Conservation (phyloP, 2,797 vertebrate genomes). For the Chelonia mydas region DNA sequence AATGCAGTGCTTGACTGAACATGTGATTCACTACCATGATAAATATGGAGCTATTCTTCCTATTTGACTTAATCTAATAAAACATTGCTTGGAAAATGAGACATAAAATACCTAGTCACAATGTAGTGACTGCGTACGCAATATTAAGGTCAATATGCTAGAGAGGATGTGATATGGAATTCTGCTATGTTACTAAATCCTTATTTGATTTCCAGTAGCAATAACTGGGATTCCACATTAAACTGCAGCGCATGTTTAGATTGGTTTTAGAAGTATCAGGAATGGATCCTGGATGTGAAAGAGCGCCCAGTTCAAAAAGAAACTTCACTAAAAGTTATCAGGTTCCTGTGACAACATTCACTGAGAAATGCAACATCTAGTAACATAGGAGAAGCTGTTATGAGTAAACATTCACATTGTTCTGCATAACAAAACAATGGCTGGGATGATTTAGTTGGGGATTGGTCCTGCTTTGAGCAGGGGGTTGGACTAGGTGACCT, state of each 20-base stretch:
- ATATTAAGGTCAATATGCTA: neutral
- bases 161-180: neutral
- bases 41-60: slow-evolving; percentile 41
- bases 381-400: neutral
- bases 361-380: neutral
- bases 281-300: neutral
- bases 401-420: neutral
- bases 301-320: neutral
- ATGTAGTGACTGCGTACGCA: neutral
- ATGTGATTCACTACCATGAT: slow-evolving; percentile 1
- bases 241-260: neutral
- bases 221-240: neutral
- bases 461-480: too few relatives aligned
- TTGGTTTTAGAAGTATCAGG: neutral
- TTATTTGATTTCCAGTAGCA: neutral
- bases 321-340: neutral
- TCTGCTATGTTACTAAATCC: slow-evolving; percentile 6
- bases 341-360: neutral
- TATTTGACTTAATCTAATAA: slow-evolving; percentile 70
- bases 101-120: neutral
- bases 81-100: slow-evolving; percentile 55
- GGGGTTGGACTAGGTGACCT: too few relatives aligned
- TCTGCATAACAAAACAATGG: neutral
- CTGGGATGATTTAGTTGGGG: too few relatives aligned
- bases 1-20: slow-evolving; percentile 16